Percentiles rank a stretch among this genome's conserved stretches.
These are phyloP conservation scores for Gambusia affinis DNA, from an alignment of 2,113 vertebrate species.

Conservation along the genomic window DNA sequence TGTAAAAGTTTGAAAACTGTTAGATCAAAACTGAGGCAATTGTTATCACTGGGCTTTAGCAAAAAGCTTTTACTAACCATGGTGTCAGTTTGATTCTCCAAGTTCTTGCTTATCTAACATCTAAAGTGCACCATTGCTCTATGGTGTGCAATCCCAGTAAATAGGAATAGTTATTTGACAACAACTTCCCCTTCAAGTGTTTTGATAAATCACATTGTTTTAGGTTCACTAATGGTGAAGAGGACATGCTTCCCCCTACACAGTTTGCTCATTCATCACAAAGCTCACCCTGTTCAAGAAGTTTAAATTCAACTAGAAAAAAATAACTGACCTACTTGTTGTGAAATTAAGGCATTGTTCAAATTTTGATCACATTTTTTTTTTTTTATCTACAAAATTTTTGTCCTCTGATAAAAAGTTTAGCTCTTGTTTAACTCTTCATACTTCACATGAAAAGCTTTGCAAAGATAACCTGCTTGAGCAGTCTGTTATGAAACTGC, in stretches of 20 bases:
- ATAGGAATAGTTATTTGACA: too few relatives aligned
- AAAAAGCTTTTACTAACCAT: too few relatives aligned
- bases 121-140: too few relatives aligned
- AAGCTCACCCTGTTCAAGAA: neutral
- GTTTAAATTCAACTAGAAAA: neutral
- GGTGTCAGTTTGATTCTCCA: too few relatives aligned
- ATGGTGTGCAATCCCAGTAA: too few relatives aligned
- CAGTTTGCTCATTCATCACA: neutral
- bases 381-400: neutral
- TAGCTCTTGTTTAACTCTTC: neutral
- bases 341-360: neutral
- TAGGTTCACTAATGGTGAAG: neutral
- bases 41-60: too few relatives aligned
- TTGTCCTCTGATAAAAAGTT: conserved; percentile 7
- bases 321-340: neutral
- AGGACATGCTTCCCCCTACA: neutral
- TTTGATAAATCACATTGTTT: too few relatives aligned
- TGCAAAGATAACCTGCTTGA: neutral
- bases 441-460: conserved; percentile 15
- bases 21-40: too few relatives aligned
- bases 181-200: too few relatives aligned
- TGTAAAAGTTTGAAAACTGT: too few relatives aligned
- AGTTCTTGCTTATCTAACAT: too few relatives aligned
- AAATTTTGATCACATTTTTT: neutral
- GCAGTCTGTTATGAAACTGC: neutral